Percentiles rank a stretch among this genome's conserved stretches.
Conservation (phyloP, 92 coral and sea anemone genomes). For the Virgularia gustaviana region DNA sequence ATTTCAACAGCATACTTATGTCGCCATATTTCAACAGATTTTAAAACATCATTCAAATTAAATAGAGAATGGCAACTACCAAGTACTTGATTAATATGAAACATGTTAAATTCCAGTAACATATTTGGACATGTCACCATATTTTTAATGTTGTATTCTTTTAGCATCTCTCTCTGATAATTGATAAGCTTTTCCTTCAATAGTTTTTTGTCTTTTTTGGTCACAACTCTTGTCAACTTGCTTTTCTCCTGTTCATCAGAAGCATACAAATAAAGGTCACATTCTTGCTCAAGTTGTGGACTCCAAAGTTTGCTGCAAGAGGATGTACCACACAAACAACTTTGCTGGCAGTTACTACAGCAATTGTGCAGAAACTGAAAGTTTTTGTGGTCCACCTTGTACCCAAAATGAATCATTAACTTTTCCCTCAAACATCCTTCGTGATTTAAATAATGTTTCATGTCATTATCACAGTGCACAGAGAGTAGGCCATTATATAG, state of each 20-base stretch:
- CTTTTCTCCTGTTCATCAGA: too few relatives aligned
- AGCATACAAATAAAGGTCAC: too few relatives aligned
- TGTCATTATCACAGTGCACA: neutral
- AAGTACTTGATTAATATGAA: neutral
- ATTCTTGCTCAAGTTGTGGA: neutral
- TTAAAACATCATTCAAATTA: too few relatives aligned
- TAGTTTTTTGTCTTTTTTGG: neutral
- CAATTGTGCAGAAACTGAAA: neutral
- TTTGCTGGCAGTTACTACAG: neutral
- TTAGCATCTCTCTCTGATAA: neutral
- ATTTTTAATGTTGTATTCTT: neutral
- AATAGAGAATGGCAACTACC: too few relatives aligned
- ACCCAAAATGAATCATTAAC: neutral
- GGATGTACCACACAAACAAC: neutral
- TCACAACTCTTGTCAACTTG: neutral
- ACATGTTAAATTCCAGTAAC: neutral
- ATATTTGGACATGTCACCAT: neutral
- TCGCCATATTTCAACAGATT: too few relatives aligned
- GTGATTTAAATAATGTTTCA: neutral
- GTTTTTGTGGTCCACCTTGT: neutral
- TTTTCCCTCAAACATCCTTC: neutral
- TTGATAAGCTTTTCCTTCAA: neutral
- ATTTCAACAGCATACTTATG: too few relatives aligned
- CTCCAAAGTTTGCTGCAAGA: neutral
- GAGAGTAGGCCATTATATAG: neutral